A percentile compares a stretch with the other conserved stretches of the same genome.
These are phyloP conservation scores for Nemapogon koenigi DNA, from an alignment of 2,888 invertebrate genomes.

Conservation along the genomic window DNA sequence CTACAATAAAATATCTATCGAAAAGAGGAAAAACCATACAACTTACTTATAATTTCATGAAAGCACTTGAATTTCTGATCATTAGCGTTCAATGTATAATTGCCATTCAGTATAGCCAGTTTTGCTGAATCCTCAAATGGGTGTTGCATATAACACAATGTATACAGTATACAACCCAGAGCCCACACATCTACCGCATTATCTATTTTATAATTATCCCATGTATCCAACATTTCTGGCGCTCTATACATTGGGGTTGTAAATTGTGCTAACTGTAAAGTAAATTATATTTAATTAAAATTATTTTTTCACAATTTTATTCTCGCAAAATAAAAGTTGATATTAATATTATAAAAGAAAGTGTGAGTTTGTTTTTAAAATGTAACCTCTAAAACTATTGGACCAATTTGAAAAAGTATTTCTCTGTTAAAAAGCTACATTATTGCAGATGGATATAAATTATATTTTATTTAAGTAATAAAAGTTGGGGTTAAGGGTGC, in stretches of 20 bases:
- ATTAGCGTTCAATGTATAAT: constrained; percentile 82
- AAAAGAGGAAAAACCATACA: not conserved
- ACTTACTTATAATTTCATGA: constrained; percentile 87
- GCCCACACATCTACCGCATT: constrained; percentile 96
- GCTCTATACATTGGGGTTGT: constrained; percentile 97
- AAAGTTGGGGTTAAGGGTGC: no score
- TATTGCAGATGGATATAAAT: no score
- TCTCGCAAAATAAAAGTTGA: no score
- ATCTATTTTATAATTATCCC: constrained; percentile 94
- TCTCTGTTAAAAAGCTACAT: no score
- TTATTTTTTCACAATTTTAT: no score
- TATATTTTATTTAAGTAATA: no score
- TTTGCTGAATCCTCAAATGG: constrained; percentile 98
- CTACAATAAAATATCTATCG: not conserved
- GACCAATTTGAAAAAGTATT: no score
- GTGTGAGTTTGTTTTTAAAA: no score
- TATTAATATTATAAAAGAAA: no score
- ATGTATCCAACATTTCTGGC: constrained; percentile 98
- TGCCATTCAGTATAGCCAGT: constrained; percentile 94
- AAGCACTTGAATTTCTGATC: constrained; percentile 85
- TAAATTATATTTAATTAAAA: constrained; percentile 12
- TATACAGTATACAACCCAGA: constrained; percentile 92
- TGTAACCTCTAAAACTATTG: no score
- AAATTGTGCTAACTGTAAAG: constrained; percentile 72
- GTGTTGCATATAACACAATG: constrained; percentile 91